These are phyloP conservation scores for Hemistola chrysoprasaria DNA, from an alignment of 2,888 invertebrate genomes.

Conservation along the genomic window DNA sequence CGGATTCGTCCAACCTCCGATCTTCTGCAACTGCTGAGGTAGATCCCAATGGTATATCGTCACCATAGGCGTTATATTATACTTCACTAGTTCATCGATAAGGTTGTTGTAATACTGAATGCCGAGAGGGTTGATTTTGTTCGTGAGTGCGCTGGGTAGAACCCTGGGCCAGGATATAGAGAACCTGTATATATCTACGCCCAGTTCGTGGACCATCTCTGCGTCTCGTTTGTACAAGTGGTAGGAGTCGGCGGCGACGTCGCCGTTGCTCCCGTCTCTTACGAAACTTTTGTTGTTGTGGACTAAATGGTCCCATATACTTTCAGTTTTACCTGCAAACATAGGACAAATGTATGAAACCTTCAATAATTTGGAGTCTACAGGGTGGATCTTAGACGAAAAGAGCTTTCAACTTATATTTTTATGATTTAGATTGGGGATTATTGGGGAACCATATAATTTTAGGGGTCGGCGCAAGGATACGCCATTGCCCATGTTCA, in stretches of 20 bases:
- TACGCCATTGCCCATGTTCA: no score
- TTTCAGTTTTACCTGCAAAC: slow-evolving; percentile 83
- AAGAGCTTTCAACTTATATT: background rate
- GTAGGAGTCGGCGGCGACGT: slow-evolving; percentile 87
- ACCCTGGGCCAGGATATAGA: slow-evolving; percentile 90
- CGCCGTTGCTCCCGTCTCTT: slow-evolving; percentile 80
- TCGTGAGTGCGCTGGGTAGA: slow-evolving; percentile 85
- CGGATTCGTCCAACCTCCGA: slow-evolving; percentile 87
- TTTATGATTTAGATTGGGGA: no score
- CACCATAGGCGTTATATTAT: slow-evolving; percentile 86
- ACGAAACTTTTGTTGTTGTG: slow-evolving; percentile 79
- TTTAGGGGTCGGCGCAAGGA: no score
- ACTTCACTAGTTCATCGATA: slow-evolving; percentile 85
- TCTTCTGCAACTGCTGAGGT: slow-evolving; percentile 84
- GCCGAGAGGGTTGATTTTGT: slow-evolving; percentile 85
- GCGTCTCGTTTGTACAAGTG: slow-evolving; percentile 85
- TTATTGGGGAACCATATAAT: no score
- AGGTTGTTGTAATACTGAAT: slow-evolving; percentile 89
- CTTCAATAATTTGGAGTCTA: background rate
- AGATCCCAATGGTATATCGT: slow-evolving; percentile 89
- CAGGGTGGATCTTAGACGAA: background rate
- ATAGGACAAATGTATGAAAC: slow-evolving; percentile 3
- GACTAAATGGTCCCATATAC: slow-evolving; percentile 82
- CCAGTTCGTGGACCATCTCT: slow-evolving; percentile 83
- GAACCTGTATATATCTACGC: slow-evolving; percentile 86